Evolutionary conservation across 2,797 vertebrate genomes (phyloP).

Genomic region (Ataeniobius toweri): DNA sequence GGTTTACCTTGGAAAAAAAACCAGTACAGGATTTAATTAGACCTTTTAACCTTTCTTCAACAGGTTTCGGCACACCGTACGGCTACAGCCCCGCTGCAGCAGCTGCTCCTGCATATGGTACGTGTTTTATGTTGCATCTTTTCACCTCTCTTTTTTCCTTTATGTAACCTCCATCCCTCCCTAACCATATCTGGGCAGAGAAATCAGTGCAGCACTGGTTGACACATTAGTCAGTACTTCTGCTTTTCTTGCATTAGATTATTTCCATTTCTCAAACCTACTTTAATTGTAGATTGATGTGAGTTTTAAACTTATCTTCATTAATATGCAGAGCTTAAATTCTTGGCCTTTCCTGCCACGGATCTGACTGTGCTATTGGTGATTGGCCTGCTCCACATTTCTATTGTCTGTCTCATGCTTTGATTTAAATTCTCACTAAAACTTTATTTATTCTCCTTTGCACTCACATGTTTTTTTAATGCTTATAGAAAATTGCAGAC

Average conservation of each 20-base stretch:
- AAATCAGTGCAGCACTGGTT: conserved; percentile 9
- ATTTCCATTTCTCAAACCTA: conserved; percentile 7
- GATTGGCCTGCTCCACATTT: conserved; percentile 15
- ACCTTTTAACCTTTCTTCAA: conserved; percentile 44
- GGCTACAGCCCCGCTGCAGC: conserved; percentile 94
- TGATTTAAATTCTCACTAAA: conserved; percentile 17
- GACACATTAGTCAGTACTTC: conserved; percentile 28
- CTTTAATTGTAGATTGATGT: neutral
- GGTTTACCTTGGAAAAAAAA: conserved; percentile 24
- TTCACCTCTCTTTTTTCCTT: conserved; percentile 5
- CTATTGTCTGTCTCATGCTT: conserved; percentile 2
- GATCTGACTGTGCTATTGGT: conserved; percentile 27
- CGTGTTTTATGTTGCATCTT: conserved; percentile 66
- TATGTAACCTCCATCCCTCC: conserved; percentile 1
- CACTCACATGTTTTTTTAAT: conserved; percentile 1
- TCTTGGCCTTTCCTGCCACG: conserved; percentile 19
- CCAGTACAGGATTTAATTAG: conserved; percentile 32
- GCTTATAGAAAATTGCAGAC: conserved; percentile 5
- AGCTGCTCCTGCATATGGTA: conserved; percentile 94
- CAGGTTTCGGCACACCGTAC: conserved; percentile 95
- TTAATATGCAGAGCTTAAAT: conserved; percentile 11
- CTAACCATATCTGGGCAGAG: conserved; percentile 27
- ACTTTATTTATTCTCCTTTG: conserved; percentile 7
- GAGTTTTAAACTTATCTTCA: neutral
- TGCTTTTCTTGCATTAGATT: conserved; percentile 6